Evolutionary conservation across 1,140 invertebrate genomes (phyloP), one percentile per base, ranked within the genome.

Genomic region (Anoplophora glabripennis): DNA sequence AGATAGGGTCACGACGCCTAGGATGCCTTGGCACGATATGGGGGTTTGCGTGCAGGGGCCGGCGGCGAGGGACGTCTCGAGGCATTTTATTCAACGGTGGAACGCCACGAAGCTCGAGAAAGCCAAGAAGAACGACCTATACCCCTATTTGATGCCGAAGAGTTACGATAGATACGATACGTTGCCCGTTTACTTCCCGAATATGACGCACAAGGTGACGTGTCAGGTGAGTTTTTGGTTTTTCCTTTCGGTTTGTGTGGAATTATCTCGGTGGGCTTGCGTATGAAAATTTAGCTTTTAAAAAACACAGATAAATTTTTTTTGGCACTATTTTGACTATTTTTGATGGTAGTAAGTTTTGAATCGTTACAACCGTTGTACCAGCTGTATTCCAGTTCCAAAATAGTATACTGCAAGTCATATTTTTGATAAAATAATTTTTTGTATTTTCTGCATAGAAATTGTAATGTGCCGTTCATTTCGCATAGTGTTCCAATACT

Each of bases 21-120:
- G 96, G 66, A 98, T 98, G 95, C 96, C 96, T 3, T 99, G 96
- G 96, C 96, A 99, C 72, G 96, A 99, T 77, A 85, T 98, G 48
- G 93, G 89, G n/a, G 80, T 89, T 5, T 84, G 92, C 68, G 88
- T 97, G 0, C 86, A 89, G 70, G 93, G 93, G 1, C 82, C 86
- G 5, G 84, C 89, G 1, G 96, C 95, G 0, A 78, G 92, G 55
- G 96, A 99, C 79, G 87, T 96, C 3, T 90, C 96, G 0, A 77
- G 96, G 46, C 96, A 99, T 79, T 99, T 99, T 73, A 96, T 99
- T 71, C 92, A 97, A 72, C 80, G 96, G 37, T 99, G 96, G 96
- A 99, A 99, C 77, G 91, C 92, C 53, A 89, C 90, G 18, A 99
- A 99, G 80, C 83, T 95, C 57, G 84, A 86, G 64, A 86, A 86